Evolutionary conservation across 2,113 vertebrate genomes (phyloP), one percentile per base, ranked within the genome.

Genomic region (Stictonetta naevosa): DNA sequence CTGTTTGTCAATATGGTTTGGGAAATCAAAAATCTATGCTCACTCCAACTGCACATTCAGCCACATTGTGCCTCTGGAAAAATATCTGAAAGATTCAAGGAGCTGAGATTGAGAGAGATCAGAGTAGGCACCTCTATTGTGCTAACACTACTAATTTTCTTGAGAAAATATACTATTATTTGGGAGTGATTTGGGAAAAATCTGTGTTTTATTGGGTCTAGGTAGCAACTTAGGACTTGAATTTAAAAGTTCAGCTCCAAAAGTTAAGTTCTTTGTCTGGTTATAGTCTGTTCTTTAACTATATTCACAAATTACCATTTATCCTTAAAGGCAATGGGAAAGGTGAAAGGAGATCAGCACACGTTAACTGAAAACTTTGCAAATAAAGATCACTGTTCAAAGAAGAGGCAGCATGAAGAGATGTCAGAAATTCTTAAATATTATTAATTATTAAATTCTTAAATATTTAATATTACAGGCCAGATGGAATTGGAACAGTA

Each of bases 401-500:
- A 67, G 48, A 83, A 12, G 8, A 90, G 85, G 77, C 25, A 28
- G 2, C 6, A 1, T 50, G 36, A 82, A 92, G 53, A 55, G 11
- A 29, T 84, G 55, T 34, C 50, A 90, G 89, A 2, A 59, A 6
- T 83, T 89, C 76, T 78, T 88, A 66, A 92, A 82, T 86, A 53
- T 89, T 93, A 48, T 21, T 22, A 48, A 48, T 48, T 48, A 21
- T 48, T 48, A 48, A 59, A 5, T 83, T 89, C 74, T 76, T 88
- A 66, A 92, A 82, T 86, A 50, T 89, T 93, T 97, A 15, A n/a
- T 93, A 55, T 96, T 75, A 56, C 97, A 99, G 99, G 90, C 99
- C 99, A 34, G 99, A 99, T 96, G 99, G 99, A 96, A 99, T 99
- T 95, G 99, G 99, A 79, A 99, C 99, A 0, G 99, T 99, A 78